Percentiles rank a stretch among this genome's conserved stretches.
Conservation (phyloP, 2,797 vertebrate species). For the Clarias platycephalus region DNA sequence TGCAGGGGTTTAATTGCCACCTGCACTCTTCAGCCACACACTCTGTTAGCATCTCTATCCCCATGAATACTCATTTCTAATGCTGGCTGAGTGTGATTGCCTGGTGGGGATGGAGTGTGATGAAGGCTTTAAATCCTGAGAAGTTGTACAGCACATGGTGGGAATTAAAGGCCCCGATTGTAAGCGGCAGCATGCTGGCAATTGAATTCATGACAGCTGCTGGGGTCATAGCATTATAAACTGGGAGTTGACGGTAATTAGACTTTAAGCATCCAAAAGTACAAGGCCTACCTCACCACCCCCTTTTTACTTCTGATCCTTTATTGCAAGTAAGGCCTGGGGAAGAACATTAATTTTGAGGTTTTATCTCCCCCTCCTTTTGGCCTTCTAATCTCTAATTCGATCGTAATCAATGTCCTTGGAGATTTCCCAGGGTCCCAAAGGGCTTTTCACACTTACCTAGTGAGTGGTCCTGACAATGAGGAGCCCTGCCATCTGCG, state of each 20-base stretch:
- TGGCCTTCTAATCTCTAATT: slow-evolving; percentile 67
- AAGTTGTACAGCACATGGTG: slow-evolving; percentile 65
- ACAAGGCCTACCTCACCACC: slow-evolving; percentile 62
- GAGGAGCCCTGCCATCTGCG: slow-evolving; percentile 76
- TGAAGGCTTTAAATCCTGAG: slow-evolving; percentile 55
- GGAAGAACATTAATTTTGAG: slow-evolving; percentile 71
- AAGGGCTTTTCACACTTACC: slow-evolving; percentile 66
- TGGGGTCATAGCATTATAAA: slow-evolving; percentile 64
- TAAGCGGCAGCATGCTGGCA: slow-evolving; percentile 62
- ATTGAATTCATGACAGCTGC: slow-evolving; percentile 74
- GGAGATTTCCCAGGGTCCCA: slow-evolving; percentile 67
- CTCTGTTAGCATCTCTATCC: slow-evolving; percentile 37
- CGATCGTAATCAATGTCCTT: slow-evolving; percentile 72
- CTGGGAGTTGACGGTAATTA: slow-evolving; percentile 69
- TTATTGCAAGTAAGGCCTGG: slow-evolving; percentile 68
- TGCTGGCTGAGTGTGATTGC: slow-evolving; percentile 47
- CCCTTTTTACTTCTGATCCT: slow-evolving; percentile 66
- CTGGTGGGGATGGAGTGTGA: slow-evolving; percentile 50
- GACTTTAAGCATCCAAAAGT: slow-evolving; percentile 76
- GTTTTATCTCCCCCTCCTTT: slow-evolving; percentile 59
- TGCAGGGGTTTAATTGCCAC: slow-evolving; percentile 55
- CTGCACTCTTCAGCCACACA: slow-evolving; percentile 40
- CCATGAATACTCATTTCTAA: slow-evolving; percentile 52
- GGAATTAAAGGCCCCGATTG: slow-evolving; percentile 69
- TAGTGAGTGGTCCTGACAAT: slow-evolving; percentile 75